Percentiles rank a stretch among this genome's conserved stretches.
These are phyloP conservation scores for Pipistrellus nathusii DNA, from an alignment of 2,797 vertebrate genomes.

Conservation along the genomic window DNA sequence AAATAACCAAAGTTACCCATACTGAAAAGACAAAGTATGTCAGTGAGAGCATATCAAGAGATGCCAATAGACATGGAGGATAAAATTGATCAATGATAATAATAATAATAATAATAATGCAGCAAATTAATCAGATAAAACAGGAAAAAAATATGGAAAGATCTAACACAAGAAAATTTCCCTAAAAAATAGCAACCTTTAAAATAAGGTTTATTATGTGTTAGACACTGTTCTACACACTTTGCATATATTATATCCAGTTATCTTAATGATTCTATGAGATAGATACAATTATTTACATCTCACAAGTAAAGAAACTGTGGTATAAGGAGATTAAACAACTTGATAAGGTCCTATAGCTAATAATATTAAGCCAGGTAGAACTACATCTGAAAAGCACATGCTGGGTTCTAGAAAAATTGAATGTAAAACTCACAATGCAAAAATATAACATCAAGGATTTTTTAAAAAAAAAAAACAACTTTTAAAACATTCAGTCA, in stretches of 20 bases:
- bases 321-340: neutral
- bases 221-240: neutral
- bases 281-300: conserved; percentile 3
- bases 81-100: neutral
- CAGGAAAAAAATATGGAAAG: conserved; percentile 49
- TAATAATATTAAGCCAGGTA: conserved; percentile 40
- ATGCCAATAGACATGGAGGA: neutral
- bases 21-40: conserved; percentile 8
- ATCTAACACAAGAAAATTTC: conserved; percentile 64
- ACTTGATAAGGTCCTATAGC: neutral
- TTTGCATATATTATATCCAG: neutral
- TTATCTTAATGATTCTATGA: neutral
- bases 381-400: neutral
- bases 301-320: conserved; percentile 24
- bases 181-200: neutral
- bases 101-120: neutral
- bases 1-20: neutral
- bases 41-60: conserved; percentile 18
- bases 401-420: neutral
- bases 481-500: neutral
- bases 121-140: conserved; percentile 24
- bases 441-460: conserved; percentile 31
- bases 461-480: neutral
- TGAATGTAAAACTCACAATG: conserved; percentile 38
- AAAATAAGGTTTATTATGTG: neutral